These are phyloP conservation scores for Dimorphilus gyrociliatus DNA, from an alignment of 2,888 invertebrate species.

Conservation along the genomic window DNA sequence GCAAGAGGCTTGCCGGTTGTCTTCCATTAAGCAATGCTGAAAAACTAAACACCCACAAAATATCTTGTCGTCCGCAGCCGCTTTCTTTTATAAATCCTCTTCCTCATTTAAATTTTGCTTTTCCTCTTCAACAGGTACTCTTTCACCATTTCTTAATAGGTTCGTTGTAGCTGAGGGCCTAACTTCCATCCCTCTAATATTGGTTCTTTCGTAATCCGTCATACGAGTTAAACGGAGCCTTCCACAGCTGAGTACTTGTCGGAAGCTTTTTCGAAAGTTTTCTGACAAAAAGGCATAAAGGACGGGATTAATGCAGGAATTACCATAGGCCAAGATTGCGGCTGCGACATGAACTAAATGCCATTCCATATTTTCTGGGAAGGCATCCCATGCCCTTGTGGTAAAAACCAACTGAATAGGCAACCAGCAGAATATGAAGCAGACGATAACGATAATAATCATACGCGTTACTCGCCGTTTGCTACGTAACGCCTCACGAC, in stretches of 20 bases:
- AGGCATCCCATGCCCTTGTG: slow-evolving; percentile 55
- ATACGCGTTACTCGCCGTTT: slow-evolving; percentile 75
- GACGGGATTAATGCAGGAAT: slow-evolving; percentile 83
- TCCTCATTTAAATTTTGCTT: no score
- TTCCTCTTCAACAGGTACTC: no score
- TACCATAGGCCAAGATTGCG: slow-evolving; percentile 58
- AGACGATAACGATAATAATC: slow-evolving; percentile 75
- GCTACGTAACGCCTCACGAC: slow-evolving; percentile 62
- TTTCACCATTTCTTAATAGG: no score
- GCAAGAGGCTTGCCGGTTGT: no score
- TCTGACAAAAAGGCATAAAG: slow-evolving; percentile 85
- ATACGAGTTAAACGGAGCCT: slow-evolving; percentile 7
- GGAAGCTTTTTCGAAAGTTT: slow-evolving; percentile 77
- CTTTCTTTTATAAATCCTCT: no score
- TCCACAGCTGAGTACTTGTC: slow-evolving; percentile 30
- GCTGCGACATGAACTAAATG: slow-evolving; percentile 36
- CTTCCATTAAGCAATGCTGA: no score
- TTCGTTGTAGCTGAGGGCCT: no score
- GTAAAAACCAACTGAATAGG: slow-evolving; percentile 61
- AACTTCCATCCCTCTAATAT: slow-evolving; percentile 4
- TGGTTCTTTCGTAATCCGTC: slow-evolving; percentile 8
- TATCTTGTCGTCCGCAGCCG: no score
- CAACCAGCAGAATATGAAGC: slow-evolving; percentile 83
- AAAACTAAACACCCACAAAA: no score
- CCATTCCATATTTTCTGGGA: slow-evolving; percentile 46